Conservation (phyloP, 2,797 vertebrate species). For the Halcyon leucocephala region DNA sequence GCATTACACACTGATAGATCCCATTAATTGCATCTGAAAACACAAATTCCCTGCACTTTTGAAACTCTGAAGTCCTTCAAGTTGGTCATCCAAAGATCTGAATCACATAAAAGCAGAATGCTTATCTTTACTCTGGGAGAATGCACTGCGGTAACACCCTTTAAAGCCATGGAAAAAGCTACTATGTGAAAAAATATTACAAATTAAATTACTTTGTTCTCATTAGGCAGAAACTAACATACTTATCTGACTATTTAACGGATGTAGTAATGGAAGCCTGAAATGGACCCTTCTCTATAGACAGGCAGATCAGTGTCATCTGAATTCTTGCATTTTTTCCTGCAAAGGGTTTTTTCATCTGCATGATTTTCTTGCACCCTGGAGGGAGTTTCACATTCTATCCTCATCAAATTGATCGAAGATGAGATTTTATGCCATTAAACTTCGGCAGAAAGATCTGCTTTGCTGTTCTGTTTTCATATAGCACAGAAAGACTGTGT, state of each 20-base stretch:
- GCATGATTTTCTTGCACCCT: not conserved
- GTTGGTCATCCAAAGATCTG: not conserved
- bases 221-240: not conserved
- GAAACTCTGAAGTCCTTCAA: not conserved
- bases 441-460: not conserved
- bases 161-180: not conserved
- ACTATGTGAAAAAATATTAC: not conserved
- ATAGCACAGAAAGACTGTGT: not conserved
- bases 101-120: not conserved
- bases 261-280: not conserved
- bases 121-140: not conserved
- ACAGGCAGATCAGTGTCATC: not conserved
- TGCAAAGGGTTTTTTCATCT: not conserved
- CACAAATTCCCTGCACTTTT: not conserved
- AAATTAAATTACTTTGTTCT: not conserved
- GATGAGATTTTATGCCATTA: not conserved
- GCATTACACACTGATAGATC: accelerated
- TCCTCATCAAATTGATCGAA: slow-evolving; percentile 25
- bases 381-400: slow-evolving; percentile 33
- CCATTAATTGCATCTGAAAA: not conserved
- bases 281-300: not conserved
- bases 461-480: not conserved
- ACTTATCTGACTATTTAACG: not conserved
- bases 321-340: not conserved
- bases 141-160: not conserved